Evolutionary conservation across 2,888 invertebrate genomes (phyloP).

Genomic region (Tinea pellionella): DNA sequence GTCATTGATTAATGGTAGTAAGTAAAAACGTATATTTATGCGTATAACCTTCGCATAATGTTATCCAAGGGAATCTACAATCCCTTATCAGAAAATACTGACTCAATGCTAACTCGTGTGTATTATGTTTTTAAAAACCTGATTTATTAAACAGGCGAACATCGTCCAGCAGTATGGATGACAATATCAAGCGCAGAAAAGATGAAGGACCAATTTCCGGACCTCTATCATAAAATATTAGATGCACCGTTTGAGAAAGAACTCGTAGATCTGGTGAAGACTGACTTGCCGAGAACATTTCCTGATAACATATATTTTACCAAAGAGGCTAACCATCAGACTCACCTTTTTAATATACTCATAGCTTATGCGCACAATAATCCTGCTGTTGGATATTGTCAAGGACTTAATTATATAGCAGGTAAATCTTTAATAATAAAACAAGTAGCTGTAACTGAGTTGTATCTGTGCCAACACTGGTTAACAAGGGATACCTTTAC

Average conservation of each 20-base stretch:
- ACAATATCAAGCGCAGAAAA: constrained; percentile 83
- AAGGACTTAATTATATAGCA: constrained; percentile 94
- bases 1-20: constrained; percentile 19
- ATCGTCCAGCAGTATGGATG: constrained; percentile 84
- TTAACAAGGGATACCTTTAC: too few relatives aligned
- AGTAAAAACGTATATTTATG: constrained; percentile 1
- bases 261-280: constrained; percentile 83
- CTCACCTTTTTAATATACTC: constrained; percentile 85
- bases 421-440: constrained; percentile 48
- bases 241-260: constrained; percentile 77
- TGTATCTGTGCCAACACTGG: too few relatives aligned
- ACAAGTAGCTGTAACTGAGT: too few relatives aligned
- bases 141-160: constrained; percentile 40
- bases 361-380: constrained; percentile 92
- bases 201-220: constrained; percentile 72
- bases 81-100: too few relatives aligned
- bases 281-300: constrained; percentile 93
- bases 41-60: neutral
- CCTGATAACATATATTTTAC: constrained; percentile 95
- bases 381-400: constrained; percentile 90
- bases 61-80: too few relatives aligned
- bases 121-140: too few relatives aligned
- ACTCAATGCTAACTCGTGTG: too few relatives aligned
- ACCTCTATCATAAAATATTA: constrained; percentile 76
- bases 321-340: constrained; percentile 77